Base-by-base conservation (phyloP, 2,113 vertebrate genomes). In the Megaceryle torquata region DNA sequence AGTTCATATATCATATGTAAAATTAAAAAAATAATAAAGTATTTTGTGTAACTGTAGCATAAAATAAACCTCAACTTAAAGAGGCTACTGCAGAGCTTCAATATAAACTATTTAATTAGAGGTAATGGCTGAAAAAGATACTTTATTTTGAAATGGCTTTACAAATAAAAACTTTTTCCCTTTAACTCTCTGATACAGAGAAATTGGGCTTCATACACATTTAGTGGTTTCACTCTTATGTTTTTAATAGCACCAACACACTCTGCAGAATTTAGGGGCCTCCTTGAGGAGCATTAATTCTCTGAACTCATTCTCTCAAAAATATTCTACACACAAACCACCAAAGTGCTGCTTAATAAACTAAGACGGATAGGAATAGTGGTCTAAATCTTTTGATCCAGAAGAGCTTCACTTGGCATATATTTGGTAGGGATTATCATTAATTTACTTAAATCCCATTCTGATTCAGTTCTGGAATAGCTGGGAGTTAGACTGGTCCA, bases 301-400 rank as follows among this genome's bases (percentile, higher is more conserved):
- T 64, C 65, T 82, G 64, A 90, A 93, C 18, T 91, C 33, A 64
- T 88, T 24, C 48, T 91, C 77, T 84, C 89, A 85, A 89, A 92
- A 87, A 89, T 94, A 87, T 76, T 92, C 89, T 20, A 87, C 16
- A 39, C 17, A 50, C 31, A 91, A 89, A 87, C 41, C 39, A 85
- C 57, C 26, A 82, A 95, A 95, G 92, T 37, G 16, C 65, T 79
- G 78, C 85, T 92, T 85, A 92, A 64, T 79, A 89, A 93, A 68
- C 69, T 89, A 84, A 92, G 80, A 78, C 3, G 8, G 57, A 88
- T 20, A 93, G 60, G 68, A 95, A 88, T 54, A 93, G 76, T 56
- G 80, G 41, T 65, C 60, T 94, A 91, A 95, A 95, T 93, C 92
- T 95, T 95, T 82, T 93, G 77, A 96, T 94, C 86, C 81, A 91